Evolutionary conservation across 2,797 vertebrate genomes (phyloP).

Genomic region (Acanthurus tractus): DNA sequence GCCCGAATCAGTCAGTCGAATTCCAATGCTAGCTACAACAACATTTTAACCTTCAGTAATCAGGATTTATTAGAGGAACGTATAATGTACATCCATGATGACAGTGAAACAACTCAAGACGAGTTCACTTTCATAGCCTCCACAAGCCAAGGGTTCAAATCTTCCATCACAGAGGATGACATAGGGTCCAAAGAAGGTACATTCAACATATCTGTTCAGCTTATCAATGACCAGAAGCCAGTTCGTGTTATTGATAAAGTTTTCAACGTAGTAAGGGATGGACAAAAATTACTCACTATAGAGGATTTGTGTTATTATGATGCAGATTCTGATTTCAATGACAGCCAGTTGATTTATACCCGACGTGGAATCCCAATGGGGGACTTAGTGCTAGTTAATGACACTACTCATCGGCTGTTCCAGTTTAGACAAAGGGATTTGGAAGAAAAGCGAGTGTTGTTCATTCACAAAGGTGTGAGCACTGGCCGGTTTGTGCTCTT

Average conservation of each 20-base stretch:
- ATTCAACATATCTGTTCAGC: slow-evolving; percentile 88
- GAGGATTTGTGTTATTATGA: slow-evolving; percentile 91
- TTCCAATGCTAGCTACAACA: slow-evolving; percentile 83
- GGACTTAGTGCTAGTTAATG: slow-evolving; percentile 89
- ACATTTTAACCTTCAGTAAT: slow-evolving; percentile 87
- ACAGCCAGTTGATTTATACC: slow-evolving; percentile 89
- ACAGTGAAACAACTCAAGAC: slow-evolving; percentile 90
- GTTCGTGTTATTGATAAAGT: slow-evolving; percentile 88
- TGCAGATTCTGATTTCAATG: slow-evolving; percentile 90
- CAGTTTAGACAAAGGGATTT: slow-evolving; percentile 91
- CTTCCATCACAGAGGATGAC: slow-evolving; percentile 55
- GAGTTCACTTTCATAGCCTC: slow-evolving; percentile 88
- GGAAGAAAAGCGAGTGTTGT: slow-evolving; percentile 88
- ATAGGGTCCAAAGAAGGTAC: slow-evolving; percentile 80
- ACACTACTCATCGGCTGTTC: slow-evolving; percentile 89
- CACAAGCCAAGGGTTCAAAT: slow-evolving; percentile 69
- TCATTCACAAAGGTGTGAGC: slow-evolving; percentile 87
- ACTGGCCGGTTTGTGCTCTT: slow-evolving; percentile 91
- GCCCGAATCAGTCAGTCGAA: slow-evolving; percentile 86
- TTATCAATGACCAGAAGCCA: slow-evolving; percentile 94
- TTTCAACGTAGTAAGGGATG: slow-evolving; percentile 87
- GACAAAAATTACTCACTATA: slow-evolving; percentile 88
- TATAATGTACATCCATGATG: slow-evolving; percentile 92
- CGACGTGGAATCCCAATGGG: slow-evolving; percentile 91
- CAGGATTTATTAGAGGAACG: slow-evolving; percentile 85